A percentile compares a stretch with the other conserved stretches of the same genome.
phyloP scores from a whole-genome alignment of 2,113 vertebrate species.

The Phoxinus phoxinus region DNA sequence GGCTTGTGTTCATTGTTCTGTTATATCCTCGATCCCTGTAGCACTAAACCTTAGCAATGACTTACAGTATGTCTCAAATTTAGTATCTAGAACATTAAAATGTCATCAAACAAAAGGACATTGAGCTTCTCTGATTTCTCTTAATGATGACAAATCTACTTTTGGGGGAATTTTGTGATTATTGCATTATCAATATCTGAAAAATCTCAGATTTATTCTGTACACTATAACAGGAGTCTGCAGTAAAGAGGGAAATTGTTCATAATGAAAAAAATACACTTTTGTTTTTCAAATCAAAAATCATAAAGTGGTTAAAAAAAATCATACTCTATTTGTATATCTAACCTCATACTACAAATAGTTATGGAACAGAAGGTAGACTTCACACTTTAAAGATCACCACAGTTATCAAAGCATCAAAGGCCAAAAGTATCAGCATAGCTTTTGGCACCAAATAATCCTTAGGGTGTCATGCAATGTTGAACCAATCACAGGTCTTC shows the following conservation, averaged over 20 bases:
- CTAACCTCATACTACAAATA: slow-evolving; percentile 34
- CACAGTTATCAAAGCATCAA: slow-evolving; percentile 20
- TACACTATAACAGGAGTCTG: background rate
- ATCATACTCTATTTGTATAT: slow-evolving; percentile 28
- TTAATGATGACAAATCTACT: background rate
- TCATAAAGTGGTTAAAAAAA: slow-evolving; percentile 46
- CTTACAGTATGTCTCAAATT: background rate
- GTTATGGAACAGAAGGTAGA: slow-evolving; percentile 27
- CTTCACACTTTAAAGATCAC: slow-evolving; percentile 39
- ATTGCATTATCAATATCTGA: background rate
- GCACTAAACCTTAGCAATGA: slow-evolving; percentile 10
- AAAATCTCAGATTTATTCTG: background rate
- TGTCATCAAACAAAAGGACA: background rate
- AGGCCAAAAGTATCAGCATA: slow-evolving; percentile 27
- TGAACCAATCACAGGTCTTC: slow-evolving; percentile 26
- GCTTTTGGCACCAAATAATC: slow-evolving; percentile 21
- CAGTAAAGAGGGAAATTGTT: background rate
- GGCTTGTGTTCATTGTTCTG: background rate
- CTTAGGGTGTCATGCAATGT: slow-evolving; percentile 33
- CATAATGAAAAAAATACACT: slow-evolving; percentile 20
- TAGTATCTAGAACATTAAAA: slow-evolving; percentile 9
- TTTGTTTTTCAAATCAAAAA: background rate
- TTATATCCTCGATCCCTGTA: background rate
- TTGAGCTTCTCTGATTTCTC: background rate
- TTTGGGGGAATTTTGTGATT: background rate